Evolutionary conservation across 2,113 vertebrate genomes (phyloP).

Genomic region (Empidonax alnorum): DNA sequence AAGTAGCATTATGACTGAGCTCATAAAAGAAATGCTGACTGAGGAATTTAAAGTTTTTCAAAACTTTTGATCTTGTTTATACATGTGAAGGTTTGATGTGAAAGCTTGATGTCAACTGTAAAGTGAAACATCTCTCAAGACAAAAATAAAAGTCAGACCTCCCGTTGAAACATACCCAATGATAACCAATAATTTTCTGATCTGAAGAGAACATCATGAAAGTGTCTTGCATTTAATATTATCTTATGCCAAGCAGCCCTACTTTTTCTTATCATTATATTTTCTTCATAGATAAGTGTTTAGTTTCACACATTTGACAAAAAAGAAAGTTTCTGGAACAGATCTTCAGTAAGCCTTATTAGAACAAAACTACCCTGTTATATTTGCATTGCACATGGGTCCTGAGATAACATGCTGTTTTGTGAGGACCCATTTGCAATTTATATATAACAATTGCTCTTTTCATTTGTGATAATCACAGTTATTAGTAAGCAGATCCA

Average conservation of each 20-base stretch:
- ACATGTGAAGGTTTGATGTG: constrained; percentile 44
- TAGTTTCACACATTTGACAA: not conserved
- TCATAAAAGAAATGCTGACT: constrained; percentile 46
- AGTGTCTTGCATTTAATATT: constrained; percentile 26
- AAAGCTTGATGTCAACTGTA: constrained; percentile 27
- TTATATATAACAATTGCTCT: constrained; percentile 15
- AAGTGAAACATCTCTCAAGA: constrained; percentile 24
- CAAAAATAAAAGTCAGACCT: not conserved
- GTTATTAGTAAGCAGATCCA: constrained; percentile 23
- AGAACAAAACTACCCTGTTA: not conserved
- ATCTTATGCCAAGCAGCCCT: constrained; percentile 28
- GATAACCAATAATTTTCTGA: constrained; percentile 47
- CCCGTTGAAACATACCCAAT: constrained; percentile 4
- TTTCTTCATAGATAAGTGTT: not conserved
- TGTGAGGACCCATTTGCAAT: not conserved
- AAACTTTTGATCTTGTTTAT: constrained; percentile 67
- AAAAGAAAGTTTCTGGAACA: not conserved
- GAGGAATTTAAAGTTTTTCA: constrained; percentile 55
- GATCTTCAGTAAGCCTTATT: not conserved
- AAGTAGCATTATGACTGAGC: constrained; percentile 16
- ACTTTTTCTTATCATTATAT: constrained; percentile 24
- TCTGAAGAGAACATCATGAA: constrained; percentile 7
- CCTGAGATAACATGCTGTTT: not conserved
- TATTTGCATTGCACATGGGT: not conserved
- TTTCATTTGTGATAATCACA: constrained; percentile 18